Conservation (phyloP, 2,888 invertebrate species). For the Phalera bucephala region DNA sequence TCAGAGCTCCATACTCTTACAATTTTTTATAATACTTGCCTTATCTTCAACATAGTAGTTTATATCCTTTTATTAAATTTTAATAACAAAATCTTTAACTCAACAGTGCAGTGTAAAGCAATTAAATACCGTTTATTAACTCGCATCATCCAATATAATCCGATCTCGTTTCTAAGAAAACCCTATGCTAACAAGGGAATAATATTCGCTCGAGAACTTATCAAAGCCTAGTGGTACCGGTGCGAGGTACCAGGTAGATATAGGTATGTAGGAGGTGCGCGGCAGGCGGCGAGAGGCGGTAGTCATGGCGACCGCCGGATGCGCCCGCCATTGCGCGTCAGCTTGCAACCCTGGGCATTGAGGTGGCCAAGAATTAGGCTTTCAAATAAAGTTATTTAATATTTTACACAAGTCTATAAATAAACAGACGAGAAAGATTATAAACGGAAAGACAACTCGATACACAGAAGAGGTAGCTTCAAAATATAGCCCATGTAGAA, state of each 20-base stretch:
- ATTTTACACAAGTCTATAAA: too few relatives aligned
- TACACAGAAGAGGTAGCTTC: background rate
- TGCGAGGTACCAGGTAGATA: constrained; percentile 38
- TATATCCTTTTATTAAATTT: too few relatives aligned
- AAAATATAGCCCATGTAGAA: background rate
- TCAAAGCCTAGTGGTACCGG: constrained; percentile 18
- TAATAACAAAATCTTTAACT: too few relatives aligned
- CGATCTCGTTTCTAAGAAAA: background rate
- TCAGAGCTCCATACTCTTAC: too few relatives aligned
- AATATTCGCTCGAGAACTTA: constrained; percentile 11
- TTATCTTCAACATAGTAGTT: too few relatives aligned
- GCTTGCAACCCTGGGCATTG: constrained; percentile 53
- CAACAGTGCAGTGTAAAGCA: background rate
- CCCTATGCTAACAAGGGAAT: constrained; percentile 1
- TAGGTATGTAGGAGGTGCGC: constrained; percentile 32
- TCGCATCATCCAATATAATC: background rate
- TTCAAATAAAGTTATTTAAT: too few relatives aligned
- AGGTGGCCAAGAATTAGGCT: constrained; percentile 40
- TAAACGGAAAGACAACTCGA: background rate
- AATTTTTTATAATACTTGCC: too few relatives aligned
- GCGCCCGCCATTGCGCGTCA: constrained; percentile 49
- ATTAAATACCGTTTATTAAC: background rate
- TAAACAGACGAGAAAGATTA: too few relatives aligned
- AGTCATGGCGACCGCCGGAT: constrained; percentile 71
- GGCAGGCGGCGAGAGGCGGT: constrained; percentile 47